These are phyloP conservation scores for Calephelis nemesis DNA, from an alignment of 1,140 invertebrate species.

Conservation along the genomic window DNA sequence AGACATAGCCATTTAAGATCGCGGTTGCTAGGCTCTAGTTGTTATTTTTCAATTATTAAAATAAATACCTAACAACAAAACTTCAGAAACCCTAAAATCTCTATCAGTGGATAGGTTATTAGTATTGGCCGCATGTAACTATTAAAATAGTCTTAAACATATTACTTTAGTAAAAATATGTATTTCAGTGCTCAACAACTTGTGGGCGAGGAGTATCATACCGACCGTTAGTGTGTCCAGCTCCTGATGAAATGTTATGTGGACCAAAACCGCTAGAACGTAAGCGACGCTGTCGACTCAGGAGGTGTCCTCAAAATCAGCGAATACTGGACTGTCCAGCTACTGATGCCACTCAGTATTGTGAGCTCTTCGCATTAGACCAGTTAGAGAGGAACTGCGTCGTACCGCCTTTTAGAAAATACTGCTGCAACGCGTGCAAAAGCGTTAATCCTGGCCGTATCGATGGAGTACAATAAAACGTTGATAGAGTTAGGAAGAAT, in stretches of 20 bases:
- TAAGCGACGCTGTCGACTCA: conserved; percentile 54
- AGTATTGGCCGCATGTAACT: background rate
- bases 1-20: no score
- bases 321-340: conserved; percentile 37
- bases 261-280: conserved; percentile 74
- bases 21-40: no score
- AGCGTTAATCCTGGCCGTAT: conserved; percentile 21
- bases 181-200: conserved; percentile 85
- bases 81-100: no score
- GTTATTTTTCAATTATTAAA: no score
- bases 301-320: conserved; percentile 43
- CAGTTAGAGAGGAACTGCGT: conserved; percentile 79
- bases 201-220: conserved; percentile 86
- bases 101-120: background rate
- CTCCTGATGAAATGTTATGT: conserved; percentile 66
- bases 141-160: background rate
- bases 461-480: background rate
- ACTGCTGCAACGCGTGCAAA: conserved; percentile 80
- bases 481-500: background rate
- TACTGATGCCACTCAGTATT: conserved; percentile 57
- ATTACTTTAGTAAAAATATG: background rate
- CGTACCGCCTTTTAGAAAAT: conserved; percentile 76
- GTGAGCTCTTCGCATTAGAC: conserved; percentile 58
- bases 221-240: conserved; percentile 84
- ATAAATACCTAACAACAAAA: no score